These are phyloP conservation scores for Alauda arvensis DNA, from an alignment of 2,797 vertebrate species.

Conservation along the genomic window DNA sequence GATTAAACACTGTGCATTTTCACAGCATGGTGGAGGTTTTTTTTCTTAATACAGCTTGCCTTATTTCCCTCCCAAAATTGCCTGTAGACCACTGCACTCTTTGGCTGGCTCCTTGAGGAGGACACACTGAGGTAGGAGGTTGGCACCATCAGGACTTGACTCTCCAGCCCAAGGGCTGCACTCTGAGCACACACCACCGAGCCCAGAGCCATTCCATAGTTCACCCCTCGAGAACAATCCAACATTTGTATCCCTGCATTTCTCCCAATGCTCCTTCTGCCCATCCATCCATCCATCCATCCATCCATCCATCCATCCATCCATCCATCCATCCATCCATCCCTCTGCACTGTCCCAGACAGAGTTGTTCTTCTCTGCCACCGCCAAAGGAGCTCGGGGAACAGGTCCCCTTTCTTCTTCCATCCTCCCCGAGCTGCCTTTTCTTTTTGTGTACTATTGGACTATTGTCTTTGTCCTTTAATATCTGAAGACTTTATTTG, in stretches of 20 bases:
- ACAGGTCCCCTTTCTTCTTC: neutral
- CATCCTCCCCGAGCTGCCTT: neutral
- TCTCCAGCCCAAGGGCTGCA: neutral
- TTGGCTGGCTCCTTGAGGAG: neutral
- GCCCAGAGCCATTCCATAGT: neutral
- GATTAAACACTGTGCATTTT: neutral
- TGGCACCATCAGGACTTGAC: fast-evolving
- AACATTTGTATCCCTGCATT: fast-evolving
- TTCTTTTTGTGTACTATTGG: neutral
- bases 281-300: neutral
- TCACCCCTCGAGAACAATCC: neutral
- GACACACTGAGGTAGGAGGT: neutral
- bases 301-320: neutral
- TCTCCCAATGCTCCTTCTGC: neutral
- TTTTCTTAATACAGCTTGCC: neutral
- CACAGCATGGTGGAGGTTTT: fast-evolving
- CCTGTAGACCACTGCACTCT: neutral
- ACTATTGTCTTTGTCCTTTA: neutral
- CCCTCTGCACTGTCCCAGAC: fast-evolving
- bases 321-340: neutral
- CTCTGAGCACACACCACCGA: fast-evolving
- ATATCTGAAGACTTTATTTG: neutral
- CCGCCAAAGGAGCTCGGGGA: neutral
- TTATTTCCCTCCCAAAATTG: neutral
- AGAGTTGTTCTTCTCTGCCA: no score